phyloP scores from a whole-genome alignment of 1,140 invertebrate species.

The Lerema accius region DNA sequence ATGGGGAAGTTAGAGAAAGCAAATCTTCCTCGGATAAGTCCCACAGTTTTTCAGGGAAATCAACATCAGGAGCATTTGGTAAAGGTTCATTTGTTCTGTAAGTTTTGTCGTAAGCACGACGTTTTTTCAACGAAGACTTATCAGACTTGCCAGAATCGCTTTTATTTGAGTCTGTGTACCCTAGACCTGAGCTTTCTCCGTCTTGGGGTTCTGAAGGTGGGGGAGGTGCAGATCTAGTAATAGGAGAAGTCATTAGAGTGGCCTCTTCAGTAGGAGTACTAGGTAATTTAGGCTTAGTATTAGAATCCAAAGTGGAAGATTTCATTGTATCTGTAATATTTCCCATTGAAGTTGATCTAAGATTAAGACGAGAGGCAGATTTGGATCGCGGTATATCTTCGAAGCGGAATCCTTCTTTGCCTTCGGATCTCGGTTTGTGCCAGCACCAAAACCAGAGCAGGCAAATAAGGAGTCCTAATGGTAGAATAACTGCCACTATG shows the following conservation, averaged over 20 bases:
- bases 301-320: conserved; percentile 65
- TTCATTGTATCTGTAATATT: conserved; percentile 80
- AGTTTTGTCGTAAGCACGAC: conserved; percentile 88
- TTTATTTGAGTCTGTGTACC: conserved; percentile 71
- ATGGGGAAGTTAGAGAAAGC: conserved; percentile 82
- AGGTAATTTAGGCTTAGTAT: conserved; percentile 61
- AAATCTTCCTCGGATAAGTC: conserved; percentile 88
- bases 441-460: conserved; percentile 86
- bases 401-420: conserved; percentile 75
- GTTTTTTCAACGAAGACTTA: conserved; percentile 82
- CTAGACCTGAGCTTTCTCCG: conserved; percentile 73
- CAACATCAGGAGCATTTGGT: conserved; percentile 87
- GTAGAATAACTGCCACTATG: conserved; percentile 89
- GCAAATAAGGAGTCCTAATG: conserved; percentile 88
- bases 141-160: conserved; percentile 74
- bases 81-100: conserved; percentile 93
- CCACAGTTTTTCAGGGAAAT: conserved; percentile 92
- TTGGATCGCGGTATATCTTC: conserved; percentile 78
- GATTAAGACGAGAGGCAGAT: conserved; percentile 83
- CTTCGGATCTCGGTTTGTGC: conserved; percentile 72
- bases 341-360: conserved; percentile 80
- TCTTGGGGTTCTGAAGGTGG: conserved; percentile 57
- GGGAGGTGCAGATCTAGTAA: conserved; percentile 58
- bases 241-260: conserved; percentile 46
- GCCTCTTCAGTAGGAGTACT: conserved; percentile 65